Evolutionary conservation across 2,888 invertebrate genomes (phyloP), one percentile per base, ranked within the genome.

Genomic region (Polydrusus tereticollis): DNA sequence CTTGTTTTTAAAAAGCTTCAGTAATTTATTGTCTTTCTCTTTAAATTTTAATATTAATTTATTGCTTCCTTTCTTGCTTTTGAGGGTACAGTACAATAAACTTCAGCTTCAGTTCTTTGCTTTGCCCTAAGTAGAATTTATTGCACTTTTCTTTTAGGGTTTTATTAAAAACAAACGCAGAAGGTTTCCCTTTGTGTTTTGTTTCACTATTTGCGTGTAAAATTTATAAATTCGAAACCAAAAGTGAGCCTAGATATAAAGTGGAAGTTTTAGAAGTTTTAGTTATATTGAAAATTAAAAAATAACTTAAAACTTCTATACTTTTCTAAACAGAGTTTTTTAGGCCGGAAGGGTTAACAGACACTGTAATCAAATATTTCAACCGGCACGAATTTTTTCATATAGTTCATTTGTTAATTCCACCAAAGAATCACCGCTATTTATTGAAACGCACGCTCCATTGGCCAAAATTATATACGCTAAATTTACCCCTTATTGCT

Each of bases 1-100:
- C 38, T 64, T 55, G 52, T 65, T 65, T 41, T 33, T 23, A 45
- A 66, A 66, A 65, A 55, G 65, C 52, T 55, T 59, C 41, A 5
- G 16, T 52, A 65, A 65, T 65, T 65, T 65, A 65, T 55, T 55
- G 41, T 55, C 65, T 65, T 41, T 21, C 55, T 50, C 55, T 47
- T 23, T 65, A 47, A 65, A 55, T 65, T 65, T 65, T 65, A 55
- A 65, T 65, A 65, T 55, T 65, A 65, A 65, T 65, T 65, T 65
- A 65, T 65, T 33, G 55, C 55, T 55, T 47, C 18, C 43, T 38
- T 41, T 23, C 65, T 55, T 45, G 16, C 38, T 65, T 65, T 55
- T 21, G 55, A 65, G 55, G 55, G 55, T 23, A 41, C 65, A 55
- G 52, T 55, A 55, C 65, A 65, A 20, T 65, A 29, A 65, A 65